A percentile compares a stretch with the other conserved stretches of the same genome.
Conservation (phyloP, 92 coral and sea anemone genomes). For the Epizoanthus fatuus region DNA sequence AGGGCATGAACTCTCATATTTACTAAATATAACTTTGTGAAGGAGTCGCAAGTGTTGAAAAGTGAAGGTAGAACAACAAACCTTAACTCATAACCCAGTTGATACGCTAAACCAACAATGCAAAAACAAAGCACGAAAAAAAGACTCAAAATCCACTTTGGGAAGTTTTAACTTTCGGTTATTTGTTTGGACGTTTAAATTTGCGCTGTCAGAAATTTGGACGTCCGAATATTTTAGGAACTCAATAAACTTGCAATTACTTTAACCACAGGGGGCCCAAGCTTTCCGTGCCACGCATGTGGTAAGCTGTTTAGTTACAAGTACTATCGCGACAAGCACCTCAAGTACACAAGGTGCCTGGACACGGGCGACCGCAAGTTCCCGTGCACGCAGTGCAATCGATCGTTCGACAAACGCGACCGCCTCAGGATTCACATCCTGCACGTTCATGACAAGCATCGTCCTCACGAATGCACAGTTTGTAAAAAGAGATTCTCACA, state of each 20-base stretch:
- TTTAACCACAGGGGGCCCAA: slow-evolving; percentile 67
- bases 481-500: slow-evolving; percentile 84
- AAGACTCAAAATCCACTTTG: no score
- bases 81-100: no score
- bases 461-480: slow-evolving; percentile 81
- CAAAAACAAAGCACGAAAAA: no score
- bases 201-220: not conserved
- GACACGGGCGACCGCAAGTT: slow-evolving; percentile 85
- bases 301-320: slow-evolving; percentile 86
- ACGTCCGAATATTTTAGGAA: not conserved
- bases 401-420: slow-evolving; percentile 91
- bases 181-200: not conserved
- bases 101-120: no score
- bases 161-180: no score
- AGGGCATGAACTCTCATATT: no score
- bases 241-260: not conserved
- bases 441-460: slow-evolving; percentile 87
- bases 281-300: slow-evolving; percentile 79
- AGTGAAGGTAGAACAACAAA: no score
- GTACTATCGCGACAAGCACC: slow-evolving; percentile 83
- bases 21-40: no score
- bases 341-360: slow-evolving; percentile 81
- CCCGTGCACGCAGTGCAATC: slow-evolving; percentile 81
- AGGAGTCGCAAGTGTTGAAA: no score
- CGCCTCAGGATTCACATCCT: slow-evolving; percentile 85